Evolutionary conservation across 2,888 invertebrate species (phyloP).

Genomic region (Elegia similella): DNA sequence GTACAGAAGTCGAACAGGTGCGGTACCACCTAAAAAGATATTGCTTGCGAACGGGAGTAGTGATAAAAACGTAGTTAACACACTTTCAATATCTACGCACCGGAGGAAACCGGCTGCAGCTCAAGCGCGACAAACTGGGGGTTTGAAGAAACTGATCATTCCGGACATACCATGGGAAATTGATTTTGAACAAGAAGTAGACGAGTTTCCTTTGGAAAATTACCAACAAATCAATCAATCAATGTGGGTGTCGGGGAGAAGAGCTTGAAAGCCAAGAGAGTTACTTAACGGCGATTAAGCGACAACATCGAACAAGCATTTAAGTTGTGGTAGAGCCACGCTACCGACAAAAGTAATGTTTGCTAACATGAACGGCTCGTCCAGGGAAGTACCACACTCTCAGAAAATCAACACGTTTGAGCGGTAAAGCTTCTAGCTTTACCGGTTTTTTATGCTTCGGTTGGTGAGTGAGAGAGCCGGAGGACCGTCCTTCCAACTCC

Average conservation of each 20-base stretch:
- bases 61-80: conserved; percentile 12
- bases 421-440: no score
- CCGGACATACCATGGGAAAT: not conserved
- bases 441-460: no score
- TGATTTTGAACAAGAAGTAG: not conserved
- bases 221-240: not conserved
- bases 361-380: no score
- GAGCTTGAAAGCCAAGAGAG: no score
- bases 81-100: conserved; percentile 6
- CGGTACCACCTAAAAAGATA: conserved; percentile 2
- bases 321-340: no score
- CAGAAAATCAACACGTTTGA: no score
- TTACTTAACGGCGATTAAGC: no score
- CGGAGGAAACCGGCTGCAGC: not conserved
- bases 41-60: not conserved
- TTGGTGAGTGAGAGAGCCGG: no score
- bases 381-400: no score
- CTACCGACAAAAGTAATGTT: no score
- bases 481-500: no score
- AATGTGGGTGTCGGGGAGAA: not conserved
- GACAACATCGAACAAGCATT: no score
- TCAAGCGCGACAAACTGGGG: not conserved
- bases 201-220: not conserved
- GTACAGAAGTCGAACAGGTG: not conserved
- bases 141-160: conserved; percentile 2